phyloP scores from a whole-genome alignment of 2,797 vertebrate species.

The Sciaenops ocellatus region DNA sequence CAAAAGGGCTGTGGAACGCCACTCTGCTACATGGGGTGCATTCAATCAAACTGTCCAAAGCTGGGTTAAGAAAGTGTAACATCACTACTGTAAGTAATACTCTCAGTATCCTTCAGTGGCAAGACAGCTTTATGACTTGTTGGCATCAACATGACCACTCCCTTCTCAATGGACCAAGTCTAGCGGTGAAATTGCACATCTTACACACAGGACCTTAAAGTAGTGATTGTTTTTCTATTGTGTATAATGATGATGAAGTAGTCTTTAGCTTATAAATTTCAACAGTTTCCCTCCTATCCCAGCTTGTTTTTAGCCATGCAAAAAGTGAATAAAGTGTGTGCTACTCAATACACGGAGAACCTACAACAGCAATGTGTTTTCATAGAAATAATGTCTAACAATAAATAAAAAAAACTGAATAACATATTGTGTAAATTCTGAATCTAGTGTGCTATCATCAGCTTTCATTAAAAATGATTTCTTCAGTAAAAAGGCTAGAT shows the following conservation, averaged over 20 bases:
- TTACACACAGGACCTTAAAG: too few relatives aligned
- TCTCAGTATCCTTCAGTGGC: background rate
- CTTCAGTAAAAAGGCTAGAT: background rate
- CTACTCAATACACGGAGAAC: background rate
- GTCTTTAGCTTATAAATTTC: background rate
- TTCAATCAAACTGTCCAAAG: slow-evolving; percentile 36
- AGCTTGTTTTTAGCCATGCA: background rate
- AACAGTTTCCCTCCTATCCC: background rate
- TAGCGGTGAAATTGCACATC: too few relatives aligned
- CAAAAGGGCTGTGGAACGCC: slow-evolving; percentile 43
- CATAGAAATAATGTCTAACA: background rate
- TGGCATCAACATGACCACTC: background rate
- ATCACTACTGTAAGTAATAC: slow-evolving; percentile 4
- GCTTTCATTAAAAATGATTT: background rate
- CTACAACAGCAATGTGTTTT: background rate
- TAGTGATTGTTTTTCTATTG: background rate
- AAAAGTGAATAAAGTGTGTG: background rate
- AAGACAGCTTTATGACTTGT: background rate
- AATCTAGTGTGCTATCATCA: background rate
- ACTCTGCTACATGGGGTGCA: background rate
- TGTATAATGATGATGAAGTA: background rate
- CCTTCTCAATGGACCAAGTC: background rate
- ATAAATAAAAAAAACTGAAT: too few relatives aligned
- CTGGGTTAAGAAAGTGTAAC: slow-evolving; percentile 34
- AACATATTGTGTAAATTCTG: background rate